Conservation (phyloP, 1,140 invertebrate species). For the Hypothenemus hampei region DNA sequence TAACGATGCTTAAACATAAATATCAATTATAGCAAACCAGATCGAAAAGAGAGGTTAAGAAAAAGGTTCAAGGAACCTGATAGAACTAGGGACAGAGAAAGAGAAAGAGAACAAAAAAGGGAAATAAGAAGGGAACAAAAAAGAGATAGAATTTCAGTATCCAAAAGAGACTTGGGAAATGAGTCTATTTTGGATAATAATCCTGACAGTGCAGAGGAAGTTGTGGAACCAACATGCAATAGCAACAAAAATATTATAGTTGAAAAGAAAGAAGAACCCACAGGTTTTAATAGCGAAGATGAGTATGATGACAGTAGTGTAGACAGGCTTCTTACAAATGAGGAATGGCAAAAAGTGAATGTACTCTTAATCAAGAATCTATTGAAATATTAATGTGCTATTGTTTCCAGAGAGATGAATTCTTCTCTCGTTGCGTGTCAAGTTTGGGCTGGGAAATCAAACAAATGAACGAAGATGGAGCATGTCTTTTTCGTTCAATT, state of each 20-base stretch:
- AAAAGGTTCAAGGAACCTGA: slow-evolving; percentile 41
- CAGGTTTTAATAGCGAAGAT: slow-evolving; percentile 45
- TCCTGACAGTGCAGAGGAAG: slow-evolving; percentile 27
- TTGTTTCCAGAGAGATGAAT: slow-evolving; percentile 40
- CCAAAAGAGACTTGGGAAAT: slow-evolving; percentile 34
- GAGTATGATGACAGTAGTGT: slow-evolving; percentile 42
- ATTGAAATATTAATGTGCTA: neutral
- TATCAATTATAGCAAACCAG: slow-evolving; percentile 37
- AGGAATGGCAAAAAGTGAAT: slow-evolving; percentile 42
- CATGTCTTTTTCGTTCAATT: slow-evolving; percentile 86
- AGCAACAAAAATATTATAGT: slow-evolving; percentile 32
- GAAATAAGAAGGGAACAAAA: slow-evolving; percentile 37
- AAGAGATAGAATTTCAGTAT: slow-evolving; percentile 33
- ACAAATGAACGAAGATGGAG: slow-evolving; percentile 88
- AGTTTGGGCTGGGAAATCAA: slow-evolving; percentile 80
- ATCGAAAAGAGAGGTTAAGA: slow-evolving; percentile 39
- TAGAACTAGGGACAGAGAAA: slow-evolving; percentile 36
- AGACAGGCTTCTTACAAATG: slow-evolving; percentile 36
- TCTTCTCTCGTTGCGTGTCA: slow-evolving; percentile 67
- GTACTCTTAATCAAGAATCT: too few relatives aligned
- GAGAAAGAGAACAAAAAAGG: slow-evolving; percentile 37
- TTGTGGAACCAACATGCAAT: slow-evolving; percentile 32
- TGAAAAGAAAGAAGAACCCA: slow-evolving; percentile 40
- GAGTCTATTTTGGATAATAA: slow-evolving; percentile 33
- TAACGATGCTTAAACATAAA: too few relatives aligned